These are phyloP conservation scores for cat (Felis catus) DNA, from an alignment of 2,113 vertebrate species.

Conservation along the genomic window F.catus_Fca126_mat1.0 CM031412.1:56105501-56106000, in stretches of 20 bases:
- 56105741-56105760: neutral
- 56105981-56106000: neutral
- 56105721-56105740: neutral
- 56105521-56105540: neutral
- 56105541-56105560: neutral
- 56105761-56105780: neutral
- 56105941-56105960: neutral
- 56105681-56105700: neutral
- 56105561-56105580: neutral
- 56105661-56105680: rapidly evolving
- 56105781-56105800: neutral
- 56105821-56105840: neutral
- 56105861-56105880: neutral
- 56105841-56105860: neutral
- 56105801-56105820: neutral
- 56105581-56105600: neutral
- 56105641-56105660: rapidly evolving
- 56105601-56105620: neutral
- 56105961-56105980: neutral
- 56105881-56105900: neutral
- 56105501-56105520: neutral
- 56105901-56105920: neutral
- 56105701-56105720: neutral
- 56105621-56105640: neutral
- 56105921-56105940: neutral